Evolutionary conservation across 2,888 invertebrate genomes (phyloP).

Genomic region (Phragmatobia fuliginosa): DNA sequence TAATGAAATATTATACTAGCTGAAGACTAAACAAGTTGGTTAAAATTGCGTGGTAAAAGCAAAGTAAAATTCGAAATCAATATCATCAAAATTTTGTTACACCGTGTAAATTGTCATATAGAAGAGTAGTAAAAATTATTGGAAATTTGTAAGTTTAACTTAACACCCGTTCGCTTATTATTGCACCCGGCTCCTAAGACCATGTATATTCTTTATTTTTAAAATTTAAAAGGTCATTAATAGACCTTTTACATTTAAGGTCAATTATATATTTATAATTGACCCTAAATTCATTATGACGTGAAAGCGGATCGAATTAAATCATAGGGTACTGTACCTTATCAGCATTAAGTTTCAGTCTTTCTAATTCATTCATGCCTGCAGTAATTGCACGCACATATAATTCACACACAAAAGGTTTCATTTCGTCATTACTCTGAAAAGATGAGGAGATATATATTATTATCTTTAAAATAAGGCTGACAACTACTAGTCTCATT

Average conservation of each 20-base stretch:
- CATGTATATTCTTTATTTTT: neutral
- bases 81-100: neutral
- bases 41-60: neutral
- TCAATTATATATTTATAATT: neutral
- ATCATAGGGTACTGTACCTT: constrained; percentile 62
- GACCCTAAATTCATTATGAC: no score
- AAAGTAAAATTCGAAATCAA: neutral
- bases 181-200: neutral
- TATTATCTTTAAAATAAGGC: neutral
- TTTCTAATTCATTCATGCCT: constrained; percentile 92
- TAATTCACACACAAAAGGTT: constrained; percentile 90
- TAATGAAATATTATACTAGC: neutral
- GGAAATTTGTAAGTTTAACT: neutral
- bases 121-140: neutral
- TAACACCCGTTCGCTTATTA: neutral
- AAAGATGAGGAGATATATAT: constrained; percentile 46
- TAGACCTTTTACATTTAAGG: neutral
- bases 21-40: neutral
- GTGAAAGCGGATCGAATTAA: neutral
- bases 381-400: constrained; percentile 91
- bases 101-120: neutral
- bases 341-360: constrained; percentile 86
- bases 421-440: constrained; percentile 86
- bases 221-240: no score
- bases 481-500: no score